Conservation (phyloP, 1,140 invertebrate species). For the Bombus picipes region DNA sequence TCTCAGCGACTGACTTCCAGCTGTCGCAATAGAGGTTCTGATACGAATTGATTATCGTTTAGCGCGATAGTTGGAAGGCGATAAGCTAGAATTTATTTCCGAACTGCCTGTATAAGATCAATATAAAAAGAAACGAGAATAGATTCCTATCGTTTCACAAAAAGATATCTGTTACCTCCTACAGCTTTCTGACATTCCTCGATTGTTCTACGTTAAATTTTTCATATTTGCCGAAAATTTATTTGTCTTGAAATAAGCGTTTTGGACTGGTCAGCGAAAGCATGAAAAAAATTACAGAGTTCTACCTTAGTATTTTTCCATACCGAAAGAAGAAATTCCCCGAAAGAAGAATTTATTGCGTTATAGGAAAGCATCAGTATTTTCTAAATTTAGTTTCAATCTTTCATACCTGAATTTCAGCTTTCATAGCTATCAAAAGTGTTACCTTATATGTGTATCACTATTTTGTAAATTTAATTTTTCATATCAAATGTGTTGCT, state of each 20-base stretch:
- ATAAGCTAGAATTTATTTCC: background rate
- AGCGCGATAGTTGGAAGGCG: background rate
- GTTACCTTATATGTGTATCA: too few relatives aligned
- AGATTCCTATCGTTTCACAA: background rate
- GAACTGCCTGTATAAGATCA: background rate
- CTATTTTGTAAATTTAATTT: too few relatives aligned
- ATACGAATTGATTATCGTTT: slow-evolving; percentile 12
- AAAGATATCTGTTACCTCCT: background rate
- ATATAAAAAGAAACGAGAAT: background rate
- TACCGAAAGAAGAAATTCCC: background rate
- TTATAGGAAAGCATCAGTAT: too few relatives aligned
- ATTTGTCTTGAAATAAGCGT: background rate
- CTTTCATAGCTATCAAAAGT: too few relatives aligned
- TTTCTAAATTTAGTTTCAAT: too few relatives aligned
- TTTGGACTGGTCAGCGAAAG: background rate
- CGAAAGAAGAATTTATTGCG: too few relatives aligned
- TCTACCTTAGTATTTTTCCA: background rate
- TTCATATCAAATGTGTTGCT: too few relatives aligned
- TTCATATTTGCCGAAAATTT: too few relatives aligned
- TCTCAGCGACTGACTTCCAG: background rate
- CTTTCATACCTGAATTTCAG: too few relatives aligned
- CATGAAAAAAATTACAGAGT: background rate
- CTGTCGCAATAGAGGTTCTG: background rate
- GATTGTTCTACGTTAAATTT: too few relatives aligned
- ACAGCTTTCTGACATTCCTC: background rate